Evolutionary conservation across 2,888 invertebrate genomes (phyloP), one percentile per base, ranked within the genome.

Genomic region (Liposcelis brunnea): DNA sequence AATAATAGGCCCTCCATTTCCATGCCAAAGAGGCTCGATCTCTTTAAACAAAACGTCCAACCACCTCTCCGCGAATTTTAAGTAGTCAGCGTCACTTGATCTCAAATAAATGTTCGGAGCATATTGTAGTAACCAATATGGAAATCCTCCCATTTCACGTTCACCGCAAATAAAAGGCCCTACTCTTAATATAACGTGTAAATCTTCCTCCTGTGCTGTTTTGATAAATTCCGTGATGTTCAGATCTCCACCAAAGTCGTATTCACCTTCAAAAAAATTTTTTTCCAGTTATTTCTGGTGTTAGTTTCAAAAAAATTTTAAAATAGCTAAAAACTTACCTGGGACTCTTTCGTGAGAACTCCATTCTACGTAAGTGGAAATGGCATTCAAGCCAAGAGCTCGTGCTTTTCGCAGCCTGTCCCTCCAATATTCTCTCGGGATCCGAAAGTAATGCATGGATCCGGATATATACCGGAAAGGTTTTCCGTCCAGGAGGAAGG

Each of bases 101-200:
- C 84, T 69, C 8, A 83, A 59, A 52, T 64, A 66, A 50, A 82
- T 80, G 12, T 69, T 62, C 0, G 79, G 55, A 43, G 55, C 53
- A 12, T 52, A 47, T 4, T 50, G 49, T 43, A 58, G 49, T 18
- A 59, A 44, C 60, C 60, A 59, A 43, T 52, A 53, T 38, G 60
- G 60, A 44, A 84, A 66, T 4, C 86, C 86, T 11, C 85, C 85
- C 82, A 36, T 36, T 53, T 93, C 91, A 63, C 89, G 77, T 66
- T 94, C 93, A 11, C 83, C 87, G 61, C 89, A 89, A 53, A 93
- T 90, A 56, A 87, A 94, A 0, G 93, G 93, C 0, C 93, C 93
- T 0, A 86, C 79, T 19, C 93, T 67, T 1, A 93, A 63, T 42
- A 91, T 72, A 1, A 89, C 86, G 18, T 79, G 63, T 33, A 94